Evolutionary conservation across 1,140 invertebrate species (phyloP).

Genomic region (Drosophila paulistorum): DNA sequence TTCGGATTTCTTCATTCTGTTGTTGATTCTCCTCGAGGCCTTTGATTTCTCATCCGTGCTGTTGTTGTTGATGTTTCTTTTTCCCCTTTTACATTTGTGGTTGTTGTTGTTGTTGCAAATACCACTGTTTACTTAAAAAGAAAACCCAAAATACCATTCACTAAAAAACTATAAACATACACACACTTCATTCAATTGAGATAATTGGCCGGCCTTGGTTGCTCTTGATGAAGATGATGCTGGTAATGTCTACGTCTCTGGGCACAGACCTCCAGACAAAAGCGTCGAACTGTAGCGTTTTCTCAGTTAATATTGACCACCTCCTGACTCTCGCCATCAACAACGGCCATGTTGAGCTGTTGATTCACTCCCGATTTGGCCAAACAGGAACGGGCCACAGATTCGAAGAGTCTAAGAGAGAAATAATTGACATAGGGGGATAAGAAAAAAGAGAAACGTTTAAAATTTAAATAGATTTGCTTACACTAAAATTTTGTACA

Average conservation of each 20-base stretch:
- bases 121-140: slow-evolving; percentile 62
- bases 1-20: slow-evolving; percentile 9
- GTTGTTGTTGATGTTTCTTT: slow-evolving; percentile 7
- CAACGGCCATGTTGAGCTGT: slow-evolving; percentile 74
- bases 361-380: slow-evolving; percentile 86
- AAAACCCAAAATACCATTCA: slow-evolving; percentile 51
- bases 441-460: neutral
- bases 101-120: slow-evolving; percentile 35
- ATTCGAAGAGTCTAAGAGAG: slow-evolving; percentile 92
- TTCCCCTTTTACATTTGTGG: slow-evolving; percentile 6
- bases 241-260: slow-evolving; percentile 42
- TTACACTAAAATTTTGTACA: too few relatives aligned
- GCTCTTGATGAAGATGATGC: slow-evolving; percentile 21
- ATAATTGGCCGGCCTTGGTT: slow-evolving; percentile 16
- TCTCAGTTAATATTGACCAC: slow-evolving; percentile 74
- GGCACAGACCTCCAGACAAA: slow-evolving; percentile 54
- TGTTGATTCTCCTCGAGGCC: slow-evolving; percentile 22
- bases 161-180: slow-evolving; percentile 65
- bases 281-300: slow-evolving; percentile 53
- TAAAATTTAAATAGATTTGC: neutral
- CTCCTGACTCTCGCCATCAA: slow-evolving; percentile 73
- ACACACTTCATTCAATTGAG: slow-evolving; percentile 11
- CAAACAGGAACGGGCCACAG: slow-evolving; percentile 96
- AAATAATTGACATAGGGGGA: neutral
- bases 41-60: neutral